These are phyloP conservation scores for Antrozous pallidus DNA, from an alignment of 2,797 vertebrate genomes.

Conservation along the genomic window DNA sequence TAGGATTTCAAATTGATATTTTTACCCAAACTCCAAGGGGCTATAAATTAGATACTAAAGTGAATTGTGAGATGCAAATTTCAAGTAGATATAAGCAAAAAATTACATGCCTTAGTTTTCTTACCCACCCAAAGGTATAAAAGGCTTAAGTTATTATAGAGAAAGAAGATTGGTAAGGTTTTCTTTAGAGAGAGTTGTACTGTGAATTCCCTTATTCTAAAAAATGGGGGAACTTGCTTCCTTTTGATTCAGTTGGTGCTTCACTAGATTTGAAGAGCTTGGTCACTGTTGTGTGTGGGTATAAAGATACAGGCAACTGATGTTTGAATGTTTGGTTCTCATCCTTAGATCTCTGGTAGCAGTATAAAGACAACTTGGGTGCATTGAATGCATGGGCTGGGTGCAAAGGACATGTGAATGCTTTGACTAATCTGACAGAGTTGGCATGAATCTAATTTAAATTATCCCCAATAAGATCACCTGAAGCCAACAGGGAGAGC, in stretches of 20 bases:
- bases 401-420: background rate
- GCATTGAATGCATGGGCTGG: background rate
- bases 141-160: background rate
- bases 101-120: background rate
- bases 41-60: background rate
- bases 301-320: background rate
- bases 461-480: background rate
- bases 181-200: background rate
- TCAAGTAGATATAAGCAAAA: background rate
- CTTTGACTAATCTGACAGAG: background rate
- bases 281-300: too few species aligned
- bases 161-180: background rate
- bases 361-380: background rate
- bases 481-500: background rate
- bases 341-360: background rate
- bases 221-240: background rate
- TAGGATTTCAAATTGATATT: background rate
- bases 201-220: background rate
- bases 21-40: background rate
- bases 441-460: background rate
- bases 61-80: background rate
- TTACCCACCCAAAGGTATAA: background rate
- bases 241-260: background rate
- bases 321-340: background rate
- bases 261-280: background rate